Evolutionary conservation across 2,113 vertebrate species (phyloP).

Genomic region (Hystrix brachyura): DNA sequence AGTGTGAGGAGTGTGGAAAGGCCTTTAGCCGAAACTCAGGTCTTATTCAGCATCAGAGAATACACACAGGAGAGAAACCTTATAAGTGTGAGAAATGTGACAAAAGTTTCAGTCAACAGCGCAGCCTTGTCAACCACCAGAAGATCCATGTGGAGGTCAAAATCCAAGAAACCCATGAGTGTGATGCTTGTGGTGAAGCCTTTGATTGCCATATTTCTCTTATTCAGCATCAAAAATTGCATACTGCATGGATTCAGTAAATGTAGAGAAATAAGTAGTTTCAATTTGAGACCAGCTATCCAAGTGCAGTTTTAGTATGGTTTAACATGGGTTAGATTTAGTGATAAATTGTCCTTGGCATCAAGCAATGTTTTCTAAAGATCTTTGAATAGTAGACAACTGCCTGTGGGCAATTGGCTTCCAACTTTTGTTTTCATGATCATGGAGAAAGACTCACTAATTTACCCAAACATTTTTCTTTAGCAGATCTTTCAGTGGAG

Average conservation of each 20-base stretch:
- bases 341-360: slow-evolving; percentile 48
- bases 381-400: not conserved
- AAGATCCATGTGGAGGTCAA: slow-evolving; percentile 81
- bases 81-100: slow-evolving; percentile 87
- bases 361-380: slow-evolving; percentile 61
- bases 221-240: slow-evolving; percentile 83
- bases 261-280: not conserved
- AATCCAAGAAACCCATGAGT: slow-evolving; percentile 78
- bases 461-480: slow-evolving; percentile 57
- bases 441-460: slow-evolving; percentile 36
- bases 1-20: slow-evolving; percentile 86
- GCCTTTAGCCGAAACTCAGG: slow-evolving; percentile 83
- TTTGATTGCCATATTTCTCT: slow-evolving; percentile 78
- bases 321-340: slow-evolving; percentile 48
- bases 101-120: slow-evolving; percentile 88
- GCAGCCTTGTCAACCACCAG: slow-evolving; percentile 87
- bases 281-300: slow-evolving; percentile 62
- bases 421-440: slow-evolving; percentile 44
- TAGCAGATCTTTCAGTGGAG: slow-evolving; percentile 58
- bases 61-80: slow-evolving; percentile 85
- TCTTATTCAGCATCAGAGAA: slow-evolving; percentile 85
- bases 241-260: slow-evolving; percentile 80
- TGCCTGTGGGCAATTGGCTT: slow-evolving; percentile 25
- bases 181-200: slow-evolving; percentile 83
- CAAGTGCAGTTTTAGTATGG: slow-evolving; percentile 71